Base-by-base conservation (phyloP, 2,113 vertebrate genomes). In the Eubucco bourcierii region DNA sequence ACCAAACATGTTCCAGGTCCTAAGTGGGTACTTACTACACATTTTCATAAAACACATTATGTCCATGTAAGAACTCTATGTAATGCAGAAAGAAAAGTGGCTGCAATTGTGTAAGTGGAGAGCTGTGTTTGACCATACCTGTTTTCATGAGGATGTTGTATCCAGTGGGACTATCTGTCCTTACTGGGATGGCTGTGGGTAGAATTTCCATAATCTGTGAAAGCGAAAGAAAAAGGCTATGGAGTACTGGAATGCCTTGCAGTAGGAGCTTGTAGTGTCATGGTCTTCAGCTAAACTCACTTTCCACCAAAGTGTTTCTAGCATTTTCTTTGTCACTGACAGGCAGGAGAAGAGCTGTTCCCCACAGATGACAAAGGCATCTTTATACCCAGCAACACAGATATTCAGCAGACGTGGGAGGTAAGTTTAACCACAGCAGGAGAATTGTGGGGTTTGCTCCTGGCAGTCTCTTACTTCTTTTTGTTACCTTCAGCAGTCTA, bases 381-480 rank as follows among this genome's bases (percentile, higher is more conserved):
- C 17, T 41, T 90, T 0, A 96, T 99, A 55, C 61, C 63, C 61
- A 98, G 98, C 70, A 67, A 96, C 37, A 98, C 97, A 1, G 41
- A 82, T 60, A 98, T 99, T 94, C 39, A 98, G 66, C 97, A 99
- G 12, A 99, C 98, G 0, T 99, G 99, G 99, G 98, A 98, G 98
- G 99, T 99, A 94, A 95, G 97, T 37, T 47, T 2, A 21, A 21
- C 28, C n/a, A 6, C 46, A 34, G 28, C 4, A 17, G 25, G 10
- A 73, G 8, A 68, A n/a, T 18, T 2, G 1, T 5, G 7, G 27
- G 17, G 59, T 31, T 17, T 71, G 19, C 25, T 19, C 7, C 39
- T 25, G 41, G 28, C 12, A 37, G 18, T 64, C 25, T 79, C 20
- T 77, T 39, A 39, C 37, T 39, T 67, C 4, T 39, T 58, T 53